Conservation (phyloP, 2,888 invertebrate genomes). For the Choristoneura rosaceana region DNA sequence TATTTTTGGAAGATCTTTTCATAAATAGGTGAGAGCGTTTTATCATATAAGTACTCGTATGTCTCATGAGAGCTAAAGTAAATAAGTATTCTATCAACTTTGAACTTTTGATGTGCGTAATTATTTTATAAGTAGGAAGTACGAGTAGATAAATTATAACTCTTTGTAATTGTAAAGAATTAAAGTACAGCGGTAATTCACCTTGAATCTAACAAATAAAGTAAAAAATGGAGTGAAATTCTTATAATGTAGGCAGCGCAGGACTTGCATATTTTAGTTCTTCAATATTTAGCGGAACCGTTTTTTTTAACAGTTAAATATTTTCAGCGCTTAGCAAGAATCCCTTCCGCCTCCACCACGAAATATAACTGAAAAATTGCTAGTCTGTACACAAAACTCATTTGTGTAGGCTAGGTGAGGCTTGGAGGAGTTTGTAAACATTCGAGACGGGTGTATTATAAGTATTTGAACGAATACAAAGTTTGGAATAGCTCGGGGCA, state of each 20-base stretch:
- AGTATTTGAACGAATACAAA: constrained; percentile 45
- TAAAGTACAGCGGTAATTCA: background rate
- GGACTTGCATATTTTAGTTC: constrained; percentile 13
- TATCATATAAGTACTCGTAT: too few species aligned
- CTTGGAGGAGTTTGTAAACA: constrained; percentile 72
- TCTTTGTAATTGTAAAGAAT: too few species aligned
- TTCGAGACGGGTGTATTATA: constrained; percentile 61
- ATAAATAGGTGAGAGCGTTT: too few species aligned
- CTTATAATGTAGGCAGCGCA: constrained; percentile 13
- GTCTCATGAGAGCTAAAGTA: too few species aligned
- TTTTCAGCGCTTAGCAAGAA: constrained; percentile 34
- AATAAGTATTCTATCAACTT: too few species aligned
- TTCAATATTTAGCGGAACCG: constrained; percentile 32
- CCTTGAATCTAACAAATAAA: background rate
- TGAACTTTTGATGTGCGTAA: too few species aligned
- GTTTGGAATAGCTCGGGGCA: constrained; percentile 42
- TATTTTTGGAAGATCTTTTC: too few species aligned
- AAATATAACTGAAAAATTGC: constrained; percentile 50
- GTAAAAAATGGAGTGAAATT: background rate
- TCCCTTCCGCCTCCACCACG: constrained; percentile 23
- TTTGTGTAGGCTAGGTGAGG: constrained; percentile 49
- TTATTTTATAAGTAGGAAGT: too few species aligned
- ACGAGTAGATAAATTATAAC: too few species aligned
- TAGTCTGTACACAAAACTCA: constrained; percentile 51
- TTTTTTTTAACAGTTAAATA: too few species aligned